phyloP scores from a whole-genome alignment of 2,113 vertebrate genomes.

The Cyanocitta stelleri region DNA sequence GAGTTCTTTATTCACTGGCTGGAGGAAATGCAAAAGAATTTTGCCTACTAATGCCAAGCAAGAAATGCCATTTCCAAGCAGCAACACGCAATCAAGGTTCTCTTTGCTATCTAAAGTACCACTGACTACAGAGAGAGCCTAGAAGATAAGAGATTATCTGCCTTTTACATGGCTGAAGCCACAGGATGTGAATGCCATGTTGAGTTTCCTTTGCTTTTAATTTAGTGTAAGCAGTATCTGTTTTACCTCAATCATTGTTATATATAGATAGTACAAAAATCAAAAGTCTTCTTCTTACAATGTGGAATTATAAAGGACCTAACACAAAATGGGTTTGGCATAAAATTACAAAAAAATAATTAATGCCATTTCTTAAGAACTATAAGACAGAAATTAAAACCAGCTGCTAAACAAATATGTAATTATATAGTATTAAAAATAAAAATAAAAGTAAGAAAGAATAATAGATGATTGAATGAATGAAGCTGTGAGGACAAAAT shows the following conservation, averaged over 20 bases:
- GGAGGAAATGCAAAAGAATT: neutral
- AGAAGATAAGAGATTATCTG: neutral
- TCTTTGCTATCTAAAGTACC: neutral
- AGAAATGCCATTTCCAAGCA: neutral
- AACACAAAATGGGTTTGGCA: neutral
- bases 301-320: neutral
- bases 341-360: neutral
- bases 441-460: neutral
- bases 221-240: neutral
- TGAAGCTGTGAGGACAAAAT: neutral
- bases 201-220: neutral
- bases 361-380: neutral
- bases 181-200: neutral
- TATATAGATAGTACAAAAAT: neutral
- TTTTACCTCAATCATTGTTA: neutral
- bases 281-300: neutral
- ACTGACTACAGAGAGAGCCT: neutral
- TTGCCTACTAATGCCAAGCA: neutral
- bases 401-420: neutral
- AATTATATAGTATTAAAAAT: neutral
- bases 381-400: neutral
- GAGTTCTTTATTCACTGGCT: neutral
- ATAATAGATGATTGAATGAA: neutral
- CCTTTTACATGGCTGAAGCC: neutral
- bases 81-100: neutral